Conservation (phyloP, 35 echinoderm and acorn worm genomes). For the Antedon bifida region DNA sequence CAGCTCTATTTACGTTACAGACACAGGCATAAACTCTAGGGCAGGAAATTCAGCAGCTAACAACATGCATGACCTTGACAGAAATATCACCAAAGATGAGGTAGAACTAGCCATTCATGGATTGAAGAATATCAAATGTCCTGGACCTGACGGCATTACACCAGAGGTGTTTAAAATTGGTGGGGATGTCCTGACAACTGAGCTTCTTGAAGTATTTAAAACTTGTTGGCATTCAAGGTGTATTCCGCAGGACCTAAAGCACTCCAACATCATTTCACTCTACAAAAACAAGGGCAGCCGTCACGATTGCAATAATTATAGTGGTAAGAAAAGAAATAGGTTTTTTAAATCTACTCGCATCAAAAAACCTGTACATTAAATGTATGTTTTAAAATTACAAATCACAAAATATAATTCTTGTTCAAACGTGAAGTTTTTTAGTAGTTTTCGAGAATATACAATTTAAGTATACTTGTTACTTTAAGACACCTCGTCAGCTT, state of each 20-base stretch:
- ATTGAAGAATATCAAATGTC: slow-evolving; percentile 6
- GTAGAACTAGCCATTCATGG: slow-evolving; percentile 9
- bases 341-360: too few relatives aligned
- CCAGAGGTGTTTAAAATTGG: slow-evolving; percentile 1
- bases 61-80: slow-evolving; percentile 15
- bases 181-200: too few relatives aligned
- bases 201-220: too few relatives aligned
- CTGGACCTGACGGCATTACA: slow-evolving; percentile 11
- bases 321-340: too few relatives aligned
- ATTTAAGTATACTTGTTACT: too few relatives aligned
- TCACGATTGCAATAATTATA: slow-evolving; percentile 15
- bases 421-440: too few relatives aligned
- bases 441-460: too few relatives aligned
- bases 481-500: too few relatives aligned
- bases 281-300: slow-evolving; percentile 18
- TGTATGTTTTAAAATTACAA: too few relatives aligned
- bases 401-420: too few relatives aligned
- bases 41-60: background rate
- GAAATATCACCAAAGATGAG: background rate
- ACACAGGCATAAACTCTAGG: background rate
- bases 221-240: background rate
- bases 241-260: slow-evolving; percentile 4
- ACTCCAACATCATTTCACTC: slow-evolving; percentile 4
- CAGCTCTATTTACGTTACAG: slow-evolving; percentile 7
- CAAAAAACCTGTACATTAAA: too few relatives aligned